Evolutionary conservation across 2,797 vertebrate genomes (phyloP).

Genomic region (Manis javanica): DNA sequence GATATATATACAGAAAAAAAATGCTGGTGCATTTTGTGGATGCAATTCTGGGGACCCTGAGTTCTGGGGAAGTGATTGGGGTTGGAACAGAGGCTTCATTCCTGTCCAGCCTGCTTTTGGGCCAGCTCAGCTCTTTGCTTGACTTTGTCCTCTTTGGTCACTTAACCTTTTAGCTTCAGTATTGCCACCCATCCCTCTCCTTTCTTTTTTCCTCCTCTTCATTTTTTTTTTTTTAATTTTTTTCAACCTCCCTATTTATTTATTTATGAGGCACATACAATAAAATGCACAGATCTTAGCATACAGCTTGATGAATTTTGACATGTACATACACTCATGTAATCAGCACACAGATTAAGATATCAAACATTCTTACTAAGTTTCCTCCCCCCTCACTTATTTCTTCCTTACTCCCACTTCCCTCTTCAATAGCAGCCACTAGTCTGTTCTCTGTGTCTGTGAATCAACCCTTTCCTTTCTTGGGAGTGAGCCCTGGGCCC

Average conservation of each 20-base stretch:
- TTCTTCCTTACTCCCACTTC: too few relatives aligned
- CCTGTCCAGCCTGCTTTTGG: neutral
- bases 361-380: too few relatives aligned
- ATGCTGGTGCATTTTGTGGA: neutral
- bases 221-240: too few relatives aligned
- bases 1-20: neutral
- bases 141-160: neutral
- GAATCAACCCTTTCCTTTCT: neutral
- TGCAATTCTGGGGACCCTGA: neutral
- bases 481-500: neutral
- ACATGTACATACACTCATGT: too few relatives aligned
- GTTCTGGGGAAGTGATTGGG: neutral
- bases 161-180: neutral
- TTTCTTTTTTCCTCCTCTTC: neutral
- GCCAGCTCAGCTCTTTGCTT: neutral
- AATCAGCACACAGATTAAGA: too few relatives aligned
- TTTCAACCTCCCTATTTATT: too few relatives aligned
- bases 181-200: neutral
- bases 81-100: neutral
- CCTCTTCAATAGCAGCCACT: too few relatives aligned
- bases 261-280: too few relatives aligned
- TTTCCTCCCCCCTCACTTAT: too few relatives aligned
- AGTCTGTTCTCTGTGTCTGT: too few relatives aligned
- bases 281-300: too few relatives aligned
- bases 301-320: too few relatives aligned